phyloP scores from a whole-genome alignment of 1,140 invertebrate species.

The Hestina assimilis region DNA sequence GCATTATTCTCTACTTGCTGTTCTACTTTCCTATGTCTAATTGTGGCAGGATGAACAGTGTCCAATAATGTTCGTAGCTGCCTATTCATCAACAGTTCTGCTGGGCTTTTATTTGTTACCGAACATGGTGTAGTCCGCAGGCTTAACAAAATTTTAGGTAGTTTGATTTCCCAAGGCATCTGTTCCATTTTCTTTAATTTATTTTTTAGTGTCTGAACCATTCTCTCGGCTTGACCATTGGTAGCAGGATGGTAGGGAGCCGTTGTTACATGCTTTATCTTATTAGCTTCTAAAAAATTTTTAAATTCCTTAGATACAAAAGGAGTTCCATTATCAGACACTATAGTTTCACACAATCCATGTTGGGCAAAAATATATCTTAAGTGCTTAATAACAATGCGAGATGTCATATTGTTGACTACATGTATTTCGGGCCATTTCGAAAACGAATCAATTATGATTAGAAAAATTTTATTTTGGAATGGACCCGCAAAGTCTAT shows the following conservation, averaged over 20 bases:
- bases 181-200: not conserved
- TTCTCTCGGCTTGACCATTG: not conserved
- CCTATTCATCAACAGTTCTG: not conserved
- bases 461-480: constrained; percentile 14
- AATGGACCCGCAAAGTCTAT: constrained; percentile 21
- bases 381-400: constrained; percentile 8
- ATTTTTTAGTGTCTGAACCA: not conserved
- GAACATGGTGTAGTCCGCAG: not conserved
- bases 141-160: not conserved
- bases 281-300: constrained; percentile 1
- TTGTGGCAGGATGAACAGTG: not conserved
- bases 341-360: not conserved
- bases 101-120: not conserved
- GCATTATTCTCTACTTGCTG: not conserved
- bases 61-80: not conserved
- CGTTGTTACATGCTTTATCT: not conserved
- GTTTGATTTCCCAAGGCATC: not conserved
- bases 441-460: constrained; percentile 15
- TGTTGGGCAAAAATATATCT: constrained; percentile 7
- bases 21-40: not conserved
- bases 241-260: not conserved
- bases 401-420: constrained; percentile 14
- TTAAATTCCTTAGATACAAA: not conserved
- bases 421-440: constrained; percentile 15
- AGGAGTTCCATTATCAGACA: not conserved